Percentiles rank a stretch among this genome's conserved stretches.
These are phyloP conservation scores for Hafferia zeledoni DNA, from an alignment of 2,797 vertebrate species.

Conservation along the genomic window DNA sequence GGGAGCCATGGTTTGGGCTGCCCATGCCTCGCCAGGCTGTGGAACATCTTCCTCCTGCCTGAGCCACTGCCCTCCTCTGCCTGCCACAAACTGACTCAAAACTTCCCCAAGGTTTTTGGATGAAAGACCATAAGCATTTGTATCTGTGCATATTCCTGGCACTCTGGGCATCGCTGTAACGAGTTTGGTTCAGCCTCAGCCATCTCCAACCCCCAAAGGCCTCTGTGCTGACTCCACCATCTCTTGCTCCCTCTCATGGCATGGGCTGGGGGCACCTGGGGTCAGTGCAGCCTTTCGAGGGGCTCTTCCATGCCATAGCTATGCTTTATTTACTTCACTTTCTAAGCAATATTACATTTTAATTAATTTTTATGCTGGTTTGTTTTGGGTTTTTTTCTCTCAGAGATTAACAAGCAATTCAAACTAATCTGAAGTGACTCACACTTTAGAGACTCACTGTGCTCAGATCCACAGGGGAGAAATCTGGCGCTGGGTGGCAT, in stretches of 20 bases:
- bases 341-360: neutral
- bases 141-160: fast-evolving
- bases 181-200: neutral
- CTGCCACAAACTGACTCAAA: neutral
- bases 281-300: neutral
- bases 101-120: neutral
- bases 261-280: neutral
- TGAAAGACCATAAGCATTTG: neutral
- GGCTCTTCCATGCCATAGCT: neutral
- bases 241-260: neutral
- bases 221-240: neutral
- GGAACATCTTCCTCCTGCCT: neutral
- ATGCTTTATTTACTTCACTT: neutral
- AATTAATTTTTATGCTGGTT: neutral
- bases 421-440: slow-evolving; percentile 55
- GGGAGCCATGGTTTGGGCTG: neutral
- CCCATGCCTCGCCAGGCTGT: neutral
- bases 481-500: neutral
- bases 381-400: fast-evolving
- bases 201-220: neutral
- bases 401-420: slow-evolving; percentile 2
- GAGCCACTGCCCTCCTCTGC: neutral
- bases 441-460: neutral
- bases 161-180: neutral
- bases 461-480: neutral